Evolutionary conservation across 2,888 invertebrate species (phyloP).

Genomic region (Tenthredo livida): DNA sequence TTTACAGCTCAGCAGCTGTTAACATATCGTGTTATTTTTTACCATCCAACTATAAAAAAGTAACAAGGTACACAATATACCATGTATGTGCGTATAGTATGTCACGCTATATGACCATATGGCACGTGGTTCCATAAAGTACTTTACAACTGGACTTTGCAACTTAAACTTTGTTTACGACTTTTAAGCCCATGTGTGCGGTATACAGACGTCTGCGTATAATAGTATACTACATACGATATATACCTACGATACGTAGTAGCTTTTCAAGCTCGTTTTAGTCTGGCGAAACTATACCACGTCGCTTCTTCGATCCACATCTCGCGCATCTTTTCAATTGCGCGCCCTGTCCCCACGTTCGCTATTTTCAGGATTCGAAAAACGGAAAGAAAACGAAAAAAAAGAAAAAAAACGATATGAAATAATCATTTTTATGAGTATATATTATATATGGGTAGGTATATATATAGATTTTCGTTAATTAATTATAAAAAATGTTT

Average conservation of each 20-base stretch:
- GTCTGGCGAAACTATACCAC: background rate
- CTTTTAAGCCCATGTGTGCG: background rate
- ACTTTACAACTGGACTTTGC: slow-evolving; percentile 22
- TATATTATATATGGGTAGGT: background rate
- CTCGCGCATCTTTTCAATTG: slow-evolving; percentile 25
- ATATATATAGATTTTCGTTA: background rate
- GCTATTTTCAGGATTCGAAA: background rate
- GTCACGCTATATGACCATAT: background rate
- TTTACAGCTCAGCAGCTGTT: background rate
- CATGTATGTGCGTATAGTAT: too few relatives aligned
- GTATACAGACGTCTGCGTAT: background rate
- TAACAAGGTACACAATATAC: background rate
- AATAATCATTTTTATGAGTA: too few relatives aligned
- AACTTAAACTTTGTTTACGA: slow-evolving; percentile 10
- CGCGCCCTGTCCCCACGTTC: background rate
- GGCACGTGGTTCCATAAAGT: background rate
- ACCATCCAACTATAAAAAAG: background rate
- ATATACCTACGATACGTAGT: too few relatives aligned
- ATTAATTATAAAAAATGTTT: slow-evolving; percentile 41
- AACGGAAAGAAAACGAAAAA: background rate
- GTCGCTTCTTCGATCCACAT: slow-evolving; percentile 7
- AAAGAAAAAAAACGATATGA: background rate
- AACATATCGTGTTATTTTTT: background rate
- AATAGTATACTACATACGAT: background rate
- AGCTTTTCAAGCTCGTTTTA: background rate